A percentile compares a stretch with the other conserved stretches of the same genome.
Conservation (phyloP, 2,113 vertebrate species). For the Ictalurus furcatus region DNA sequence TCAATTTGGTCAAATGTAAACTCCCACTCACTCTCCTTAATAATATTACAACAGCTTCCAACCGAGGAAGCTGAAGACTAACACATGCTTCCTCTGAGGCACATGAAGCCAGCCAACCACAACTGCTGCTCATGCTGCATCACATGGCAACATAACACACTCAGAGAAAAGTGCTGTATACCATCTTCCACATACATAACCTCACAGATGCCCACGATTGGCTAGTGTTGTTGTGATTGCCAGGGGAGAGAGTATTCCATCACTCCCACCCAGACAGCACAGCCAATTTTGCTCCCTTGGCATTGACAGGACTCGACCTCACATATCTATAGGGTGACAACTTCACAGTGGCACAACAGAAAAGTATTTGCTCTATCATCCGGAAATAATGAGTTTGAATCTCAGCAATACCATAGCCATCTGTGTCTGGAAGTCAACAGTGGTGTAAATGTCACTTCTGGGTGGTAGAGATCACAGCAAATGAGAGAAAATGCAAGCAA, state of each 20-base stretch:
- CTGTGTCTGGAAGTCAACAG: background rate
- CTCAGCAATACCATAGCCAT: background rate
- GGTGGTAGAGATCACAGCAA: background rate
- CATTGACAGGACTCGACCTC: background rate
- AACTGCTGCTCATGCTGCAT: background rate
- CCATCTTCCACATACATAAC: background rate
- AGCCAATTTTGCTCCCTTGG: background rate
- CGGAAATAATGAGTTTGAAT: background rate
- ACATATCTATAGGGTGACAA: background rate
- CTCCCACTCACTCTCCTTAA: background rate
- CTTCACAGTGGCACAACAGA: background rate
- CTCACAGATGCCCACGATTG: background rate
- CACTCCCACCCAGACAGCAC: background rate
- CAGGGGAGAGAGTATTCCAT: background rate
- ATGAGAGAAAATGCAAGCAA: background rate
- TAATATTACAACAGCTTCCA: background rate
- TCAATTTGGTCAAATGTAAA: background rate
- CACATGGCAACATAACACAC: background rate
- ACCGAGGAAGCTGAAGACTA: background rate
- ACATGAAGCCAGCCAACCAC: background rate
- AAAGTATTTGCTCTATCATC: background rate
- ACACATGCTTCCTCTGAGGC: background rate
- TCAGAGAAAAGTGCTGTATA: background rate
- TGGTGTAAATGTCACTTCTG: background rate
- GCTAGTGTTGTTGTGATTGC: background rate